These are phyloP conservation scores for Palaemon carinicauda DNA, from an alignment of 1,140 invertebrate genomes.

Conservation along the genomic window DNA sequence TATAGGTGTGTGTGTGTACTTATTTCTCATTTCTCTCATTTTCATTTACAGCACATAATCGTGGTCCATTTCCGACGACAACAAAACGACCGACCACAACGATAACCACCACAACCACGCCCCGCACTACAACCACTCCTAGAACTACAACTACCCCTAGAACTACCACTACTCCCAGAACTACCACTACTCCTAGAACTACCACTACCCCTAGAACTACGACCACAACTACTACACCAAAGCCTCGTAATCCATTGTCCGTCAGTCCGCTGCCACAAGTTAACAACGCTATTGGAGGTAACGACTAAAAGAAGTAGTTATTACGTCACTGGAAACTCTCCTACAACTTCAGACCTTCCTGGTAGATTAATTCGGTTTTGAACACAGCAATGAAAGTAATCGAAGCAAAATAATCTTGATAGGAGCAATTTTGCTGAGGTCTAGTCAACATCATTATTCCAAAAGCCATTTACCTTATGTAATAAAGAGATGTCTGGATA, in stretches of 20 bases:
- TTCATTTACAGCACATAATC: not conserved
- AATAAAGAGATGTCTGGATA: no score
- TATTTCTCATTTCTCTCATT: not conserved
- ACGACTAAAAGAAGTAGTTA: not conserved
- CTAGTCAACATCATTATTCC: no score
- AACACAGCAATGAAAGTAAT: no score
- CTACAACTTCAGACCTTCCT: no score
- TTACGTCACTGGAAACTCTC: no score
- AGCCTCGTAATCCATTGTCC: not conserved
- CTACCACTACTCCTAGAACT: not conserved
- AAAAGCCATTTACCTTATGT: no score
- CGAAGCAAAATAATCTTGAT: no score
- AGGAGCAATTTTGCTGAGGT: no score
- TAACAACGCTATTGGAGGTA: constrained; percentile 17
- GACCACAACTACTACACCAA: not conserved
- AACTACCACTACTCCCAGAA: not conserved
- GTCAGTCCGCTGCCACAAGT: not conserved
- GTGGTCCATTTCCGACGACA: not conserved
- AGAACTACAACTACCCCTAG: not conserved
- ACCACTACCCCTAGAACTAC: not conserved
- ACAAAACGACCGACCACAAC: not conserved
- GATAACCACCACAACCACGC: not conserved
- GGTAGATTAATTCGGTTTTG: no score
- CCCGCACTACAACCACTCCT: not conserved
- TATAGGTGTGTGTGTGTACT: no score